Evolutionary conservation across 2,113 vertebrate genomes (phyloP), one percentile per base, ranked within the genome.

Genomic region (Pituophis catenifer): DNA sequence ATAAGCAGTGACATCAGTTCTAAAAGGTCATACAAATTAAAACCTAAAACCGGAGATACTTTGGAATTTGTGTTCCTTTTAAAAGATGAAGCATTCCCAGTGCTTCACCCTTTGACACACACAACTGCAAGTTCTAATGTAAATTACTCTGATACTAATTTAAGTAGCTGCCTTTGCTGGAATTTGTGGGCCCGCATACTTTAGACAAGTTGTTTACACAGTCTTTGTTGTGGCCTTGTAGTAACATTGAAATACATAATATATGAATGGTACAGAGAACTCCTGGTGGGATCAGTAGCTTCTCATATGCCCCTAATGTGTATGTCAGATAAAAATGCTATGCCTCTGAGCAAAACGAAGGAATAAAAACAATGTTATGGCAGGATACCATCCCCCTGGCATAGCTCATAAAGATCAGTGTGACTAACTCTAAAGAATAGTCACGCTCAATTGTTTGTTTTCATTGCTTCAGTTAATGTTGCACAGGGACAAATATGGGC

Each of bases 391-490:
- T 57, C 29, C 50, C 59, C 29, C 52, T 87, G 58, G 57, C 57
- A 58, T 57, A 10, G 10, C 26, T 88, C 48, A 29, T n/a, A 13
- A 93, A 21, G 15, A 93, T 50, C 10, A 58, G 92, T 59, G 89
- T 8, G 50, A 95, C 75, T 94, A 96, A 91, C 1, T 85, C 94
- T 93, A 92, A n/a, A 33, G 54, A 92, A 95, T 91, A 38, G 13
- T 89, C 90, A 92, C 94, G 90, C 94, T 89, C 87, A 90, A 50
- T 92, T 95, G 92, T 95, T 95, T 94, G 50, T 93, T 96, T 92
- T 93, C 90, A 94, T 95, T 96, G 95, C 23, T 95, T 48, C 87
- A 17, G 57, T 88, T 93, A 88, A 93, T 95, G 26, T 86, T 95
- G 86, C 94, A 29, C 65, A 93, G 62, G 62, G 94, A 91, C 33